These are phyloP conservation scores for Apus apus DNA, from an alignment of 2,113 vertebrate species.

Conservation along the genomic window DNA sequence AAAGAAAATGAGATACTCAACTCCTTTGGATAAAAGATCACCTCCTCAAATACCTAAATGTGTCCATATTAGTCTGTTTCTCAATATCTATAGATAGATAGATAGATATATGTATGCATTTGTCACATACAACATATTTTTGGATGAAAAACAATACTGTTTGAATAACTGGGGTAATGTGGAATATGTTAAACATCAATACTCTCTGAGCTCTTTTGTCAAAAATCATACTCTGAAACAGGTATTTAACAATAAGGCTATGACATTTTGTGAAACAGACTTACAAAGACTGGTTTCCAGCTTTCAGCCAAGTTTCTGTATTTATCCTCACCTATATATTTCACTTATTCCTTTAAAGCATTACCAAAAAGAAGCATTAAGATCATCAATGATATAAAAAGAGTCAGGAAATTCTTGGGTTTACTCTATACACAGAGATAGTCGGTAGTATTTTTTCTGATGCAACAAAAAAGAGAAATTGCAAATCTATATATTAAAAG, in stretches of 20 bases:
- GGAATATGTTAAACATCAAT: background rate
- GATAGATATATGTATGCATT: background rate
- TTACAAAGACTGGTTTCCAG: background rate
- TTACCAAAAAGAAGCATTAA: background rate
- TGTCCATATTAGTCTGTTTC: background rate
- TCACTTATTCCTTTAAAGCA: background rate
- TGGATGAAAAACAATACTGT: background rate
- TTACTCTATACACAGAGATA: background rate
- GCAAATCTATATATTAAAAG: background rate
- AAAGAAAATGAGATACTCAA: background rate
- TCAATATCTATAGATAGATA: background rate
- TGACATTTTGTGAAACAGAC: background rate
- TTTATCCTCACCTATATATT: background rate
- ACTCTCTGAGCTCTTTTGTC: background rate
- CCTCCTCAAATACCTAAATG: background rate
- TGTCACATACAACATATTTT: background rate
- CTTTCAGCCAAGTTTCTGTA: background rate
- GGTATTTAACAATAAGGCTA: background rate
- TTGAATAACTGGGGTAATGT: background rate
- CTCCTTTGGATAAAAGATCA: background rate
- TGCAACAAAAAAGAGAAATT: background rate
- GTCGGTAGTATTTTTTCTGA: background rate
- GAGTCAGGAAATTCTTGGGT: background rate
- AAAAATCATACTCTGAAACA: background rate
- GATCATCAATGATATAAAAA: background rate